These are phyloP conservation scores for Argynnis bischoffii DNA, from an alignment of 2,888 invertebrate genomes.

Conservation along the genomic window DNA sequence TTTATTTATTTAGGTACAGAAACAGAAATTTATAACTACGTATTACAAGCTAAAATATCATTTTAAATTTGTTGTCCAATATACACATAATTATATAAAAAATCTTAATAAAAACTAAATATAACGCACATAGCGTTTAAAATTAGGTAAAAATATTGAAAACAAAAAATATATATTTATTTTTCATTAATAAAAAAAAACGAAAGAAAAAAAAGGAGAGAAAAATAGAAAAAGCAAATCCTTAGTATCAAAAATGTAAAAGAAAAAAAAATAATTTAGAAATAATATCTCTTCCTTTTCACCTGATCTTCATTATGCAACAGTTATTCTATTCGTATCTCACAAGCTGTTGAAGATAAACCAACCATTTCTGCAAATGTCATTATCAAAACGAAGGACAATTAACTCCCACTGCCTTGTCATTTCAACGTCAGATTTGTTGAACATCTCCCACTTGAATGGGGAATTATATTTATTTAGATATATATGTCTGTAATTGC, in stretches of 20 bases:
- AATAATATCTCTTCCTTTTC: background rate
- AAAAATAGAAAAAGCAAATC: no score
- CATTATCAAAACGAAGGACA: slow-evolving; percentile 11
- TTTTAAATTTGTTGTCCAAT: no score
- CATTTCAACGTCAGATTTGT: slow-evolving; percentile 16
- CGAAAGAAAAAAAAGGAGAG: no score
- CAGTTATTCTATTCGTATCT: background rate
- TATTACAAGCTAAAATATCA: no score
- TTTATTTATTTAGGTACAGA: no score
- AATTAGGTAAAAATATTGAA: no score
- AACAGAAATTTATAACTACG: no score
- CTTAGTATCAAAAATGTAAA: background rate
- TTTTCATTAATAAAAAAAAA: no score
- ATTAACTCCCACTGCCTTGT: slow-evolving; percentile 14
- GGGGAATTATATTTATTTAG: slow-evolving; percentile 1
- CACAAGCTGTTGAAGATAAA: background rate
- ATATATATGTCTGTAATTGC: background rate
- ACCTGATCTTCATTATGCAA: background rate
- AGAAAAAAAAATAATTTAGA: background rate
- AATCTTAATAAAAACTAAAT: no score
- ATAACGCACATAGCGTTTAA: no score
- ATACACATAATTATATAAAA: no score
- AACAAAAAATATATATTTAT: no score
- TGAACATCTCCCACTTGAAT: slow-evolving; percentile 3
- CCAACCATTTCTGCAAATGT: slow-evolving; percentile 5